Evolutionary conservation across 1,140 invertebrate genomes (phyloP).

Genomic region (Mya arenaria): DNA sequence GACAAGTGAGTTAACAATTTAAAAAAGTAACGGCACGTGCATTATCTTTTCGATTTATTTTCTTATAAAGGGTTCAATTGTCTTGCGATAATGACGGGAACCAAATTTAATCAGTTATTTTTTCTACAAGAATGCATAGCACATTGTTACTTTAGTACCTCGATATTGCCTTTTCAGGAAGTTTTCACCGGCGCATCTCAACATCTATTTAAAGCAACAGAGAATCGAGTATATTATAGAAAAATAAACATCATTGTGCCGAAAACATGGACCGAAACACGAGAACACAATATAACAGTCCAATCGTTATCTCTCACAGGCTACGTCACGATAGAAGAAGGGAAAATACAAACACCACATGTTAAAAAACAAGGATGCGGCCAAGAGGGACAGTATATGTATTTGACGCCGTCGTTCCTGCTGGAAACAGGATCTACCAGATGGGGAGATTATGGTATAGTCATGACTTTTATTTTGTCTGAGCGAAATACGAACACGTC

Average conservation of each 20-base stretch:
- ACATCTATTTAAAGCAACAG: conserved; percentile 19
- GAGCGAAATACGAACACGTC: too few relatives aligned
- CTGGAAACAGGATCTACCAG: neutral
- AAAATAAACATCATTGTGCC: conserved; percentile 33
- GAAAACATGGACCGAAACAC: neutral
- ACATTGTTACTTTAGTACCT: too few relatives aligned
- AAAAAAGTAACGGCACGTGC: too few relatives aligned
- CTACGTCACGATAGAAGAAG: neutral
- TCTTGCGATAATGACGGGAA: too few relatives aligned
- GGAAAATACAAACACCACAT: neutral
- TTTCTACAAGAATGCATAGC: too few relatives aligned
- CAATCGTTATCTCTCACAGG: neutral
- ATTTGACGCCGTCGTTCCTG: neutral
- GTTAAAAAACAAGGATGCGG: conserved; percentile 9
- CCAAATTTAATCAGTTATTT: too few relatives aligned
- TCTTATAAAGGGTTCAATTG: too few relatives aligned
- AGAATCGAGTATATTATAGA: conserved; percentile 10
- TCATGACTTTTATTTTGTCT: too few relatives aligned
- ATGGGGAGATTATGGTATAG: conserved; percentile 4
- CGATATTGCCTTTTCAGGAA: too few relatives aligned
- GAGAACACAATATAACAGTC: neutral
- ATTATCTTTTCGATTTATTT: too few relatives aligned
- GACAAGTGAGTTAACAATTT: too few relatives aligned
- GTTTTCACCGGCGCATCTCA: conserved; percentile 7
- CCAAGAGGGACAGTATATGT: neutral